These are phyloP conservation scores for Brachionus plicatilis DNA, from an alignment of 1,140 invertebrate species.

Conservation along the genomic window DNA sequence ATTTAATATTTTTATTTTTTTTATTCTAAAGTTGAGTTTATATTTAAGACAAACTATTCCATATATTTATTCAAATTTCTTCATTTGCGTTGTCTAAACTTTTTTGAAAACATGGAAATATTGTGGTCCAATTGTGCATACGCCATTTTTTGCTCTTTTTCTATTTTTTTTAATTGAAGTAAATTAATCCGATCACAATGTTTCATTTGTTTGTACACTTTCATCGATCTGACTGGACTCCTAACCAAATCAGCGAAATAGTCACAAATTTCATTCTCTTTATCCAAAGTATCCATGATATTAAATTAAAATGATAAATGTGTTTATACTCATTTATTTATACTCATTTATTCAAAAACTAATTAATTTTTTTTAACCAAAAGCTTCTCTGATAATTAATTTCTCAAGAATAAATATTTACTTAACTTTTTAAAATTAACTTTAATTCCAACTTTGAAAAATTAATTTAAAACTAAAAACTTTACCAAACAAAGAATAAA, in stretches of 20 bases:
- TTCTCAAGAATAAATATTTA: not conserved
- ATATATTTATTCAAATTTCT: no score
- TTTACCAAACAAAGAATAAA: no score
- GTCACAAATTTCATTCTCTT: not conserved
- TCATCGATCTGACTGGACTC: not conserved
- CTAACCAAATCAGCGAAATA: slow-evolving; percentile 13
- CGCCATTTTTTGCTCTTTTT: not conserved
- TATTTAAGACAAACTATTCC: no score
- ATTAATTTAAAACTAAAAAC: no score
- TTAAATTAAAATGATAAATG: no score
- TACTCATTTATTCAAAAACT: not conserved
- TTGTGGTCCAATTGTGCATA: not conserved
- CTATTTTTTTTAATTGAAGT: not conserved
- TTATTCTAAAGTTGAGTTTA: no score
- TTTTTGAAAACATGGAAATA: not conserved
- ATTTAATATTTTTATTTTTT: no score
- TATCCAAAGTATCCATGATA: not conserved
- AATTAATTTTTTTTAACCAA: not conserved
- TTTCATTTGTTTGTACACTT: not conserved
- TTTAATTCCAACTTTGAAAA: not conserved
- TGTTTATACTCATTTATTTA: not conserved
- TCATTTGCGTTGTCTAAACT: not conserved
- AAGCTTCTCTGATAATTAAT: not conserved
- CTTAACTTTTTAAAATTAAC: not conserved
- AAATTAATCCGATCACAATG: not conserved